Conservation (phyloP, 2,888 invertebrate genomes). For the Cactoblastis cactorum region DNA sequence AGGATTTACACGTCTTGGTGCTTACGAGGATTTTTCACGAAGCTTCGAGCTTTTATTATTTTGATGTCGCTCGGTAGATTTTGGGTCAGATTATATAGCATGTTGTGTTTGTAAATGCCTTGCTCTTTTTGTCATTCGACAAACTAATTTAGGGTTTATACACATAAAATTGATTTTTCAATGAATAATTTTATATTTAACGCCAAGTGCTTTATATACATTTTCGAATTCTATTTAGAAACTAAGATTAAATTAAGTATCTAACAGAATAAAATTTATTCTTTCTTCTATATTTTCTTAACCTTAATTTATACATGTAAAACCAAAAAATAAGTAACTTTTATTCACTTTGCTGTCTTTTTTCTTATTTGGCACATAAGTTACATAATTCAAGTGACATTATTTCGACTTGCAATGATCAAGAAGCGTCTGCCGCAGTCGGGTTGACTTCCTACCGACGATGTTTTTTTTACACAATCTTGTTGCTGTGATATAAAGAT, state of each 20-base stretch:
- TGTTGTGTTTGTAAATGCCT: no score
- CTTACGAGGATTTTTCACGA: slow-evolving; percentile 40
- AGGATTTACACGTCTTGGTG: slow-evolving; percentile 50
- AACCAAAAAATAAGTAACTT: no score
- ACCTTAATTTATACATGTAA: no score
- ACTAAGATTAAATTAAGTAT: neutral
- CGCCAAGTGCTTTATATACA: no score
- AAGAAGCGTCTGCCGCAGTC: slow-evolving; percentile 51
- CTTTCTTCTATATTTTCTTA: neutral
- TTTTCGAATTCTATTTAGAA: no score
- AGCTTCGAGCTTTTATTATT: neutral
- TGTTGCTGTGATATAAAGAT: slow-evolving; percentile 69
- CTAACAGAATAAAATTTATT: neutral
- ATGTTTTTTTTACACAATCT: slow-evolving; percentile 78
- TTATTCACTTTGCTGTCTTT: no score
- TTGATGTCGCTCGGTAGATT: neutral
- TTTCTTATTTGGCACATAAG: neutral
- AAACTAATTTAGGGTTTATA: no score
- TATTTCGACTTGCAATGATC: slow-evolving; percentile 42
- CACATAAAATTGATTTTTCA: no score
- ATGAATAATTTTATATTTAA: no score
- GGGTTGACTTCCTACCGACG: slow-evolving; percentile 77
- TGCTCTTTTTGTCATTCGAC: no score
- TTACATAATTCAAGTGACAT: slow-evolving; percentile 18
- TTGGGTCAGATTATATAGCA: neutral